Evolutionary conservation across 2,113 vertebrate species (phyloP), one percentile per base, ranked within the genome.

Genomic region (Python bivittatus): DNA sequence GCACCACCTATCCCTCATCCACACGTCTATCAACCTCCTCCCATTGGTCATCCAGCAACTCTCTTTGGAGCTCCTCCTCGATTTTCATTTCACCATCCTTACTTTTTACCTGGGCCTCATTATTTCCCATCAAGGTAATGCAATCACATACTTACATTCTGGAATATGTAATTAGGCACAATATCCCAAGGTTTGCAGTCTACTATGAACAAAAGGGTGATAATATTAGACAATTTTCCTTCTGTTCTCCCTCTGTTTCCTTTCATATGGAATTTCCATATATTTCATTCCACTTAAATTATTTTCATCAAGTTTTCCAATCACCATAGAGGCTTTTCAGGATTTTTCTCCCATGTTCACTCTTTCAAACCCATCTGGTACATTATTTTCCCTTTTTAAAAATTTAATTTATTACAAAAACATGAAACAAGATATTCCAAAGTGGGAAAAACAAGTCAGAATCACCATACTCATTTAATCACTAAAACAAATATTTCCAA

Each of bases 91-190:
- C 95, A 96, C 91, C 96, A 97, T 54, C 94, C 97, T 61, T 97
- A 97, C 88, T 97, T 97, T 92, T 92, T 98, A 83, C 96, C 97
- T 88, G 97, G 97, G 95, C 95, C 97, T 94, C 97, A 97, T 94
- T 98, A 95, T 95, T 97, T 97, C 90, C 95, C 95, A 17, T 95
- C 97, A 97, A 98, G 98, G 98, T 99, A 97, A 98, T 68, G 68
- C 72, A 95, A 86, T 2, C 38, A 3, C 91, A 86, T 56, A 33
- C 88, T 93, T 95, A 6, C 56, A 1, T 91, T 88, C 4, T 52
- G 87, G 2, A 93, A n/a, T 94, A 48, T n/a, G 53, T 17, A 86
- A n/a, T 53, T 54, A 56, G 53, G 56, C 8, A 10, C 15, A 22
- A 7, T 56, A 13, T 86, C 48, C 38, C 25, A 92, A n/a, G 10